Evolutionary conservation across 1,140 invertebrate genomes (phyloP).

Genomic region (Heliconius melpomene): DNA sequence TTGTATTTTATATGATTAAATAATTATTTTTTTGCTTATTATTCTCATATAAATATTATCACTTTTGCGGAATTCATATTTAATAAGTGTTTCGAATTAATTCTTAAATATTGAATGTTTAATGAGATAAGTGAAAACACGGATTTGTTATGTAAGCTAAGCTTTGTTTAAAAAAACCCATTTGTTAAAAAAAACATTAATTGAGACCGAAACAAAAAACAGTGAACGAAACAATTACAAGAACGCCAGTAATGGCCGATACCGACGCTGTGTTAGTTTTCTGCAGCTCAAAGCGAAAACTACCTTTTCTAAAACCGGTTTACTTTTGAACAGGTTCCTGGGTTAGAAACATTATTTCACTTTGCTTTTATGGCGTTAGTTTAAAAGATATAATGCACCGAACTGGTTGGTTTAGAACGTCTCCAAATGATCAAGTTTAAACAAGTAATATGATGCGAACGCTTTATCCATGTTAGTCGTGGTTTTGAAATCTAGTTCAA

Average conservation of each 20-base stretch:
- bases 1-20: neutral
- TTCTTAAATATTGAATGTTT: slow-evolving; percentile 1
- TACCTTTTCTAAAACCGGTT: slow-evolving; percentile 37
- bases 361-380: slow-evolving; percentile 40
- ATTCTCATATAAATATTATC: neutral
- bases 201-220: neutral
- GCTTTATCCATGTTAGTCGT: slow-evolving; percentile 5
- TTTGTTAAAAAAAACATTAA: neutral
- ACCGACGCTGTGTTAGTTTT: slow-evolving; percentile 27
- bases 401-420: slow-evolving; percentile 28
- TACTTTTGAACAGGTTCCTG: slow-evolving; percentile 29
- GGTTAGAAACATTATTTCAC: slow-evolving; percentile 40
- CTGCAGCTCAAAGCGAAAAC: slow-evolving; percentile 37
- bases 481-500: slow-evolving; percentile 8
- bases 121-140: neutral
- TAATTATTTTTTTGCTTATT: neutral
- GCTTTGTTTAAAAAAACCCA: neutral
- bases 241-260: slow-evolving; percentile 15
- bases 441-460: slow-evolving; percentile 16
- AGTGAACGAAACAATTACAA: slow-evolving; percentile 22
- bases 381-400: slow-evolving; percentile 31
- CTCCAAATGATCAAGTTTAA: slow-evolving; percentile 14
- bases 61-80: neutral
- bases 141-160: neutral
- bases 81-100: neutral